Base-by-base conservation (phyloP, 2,113 vertebrate genomes). In the Oxygymnocypris stewartii region DNA sequence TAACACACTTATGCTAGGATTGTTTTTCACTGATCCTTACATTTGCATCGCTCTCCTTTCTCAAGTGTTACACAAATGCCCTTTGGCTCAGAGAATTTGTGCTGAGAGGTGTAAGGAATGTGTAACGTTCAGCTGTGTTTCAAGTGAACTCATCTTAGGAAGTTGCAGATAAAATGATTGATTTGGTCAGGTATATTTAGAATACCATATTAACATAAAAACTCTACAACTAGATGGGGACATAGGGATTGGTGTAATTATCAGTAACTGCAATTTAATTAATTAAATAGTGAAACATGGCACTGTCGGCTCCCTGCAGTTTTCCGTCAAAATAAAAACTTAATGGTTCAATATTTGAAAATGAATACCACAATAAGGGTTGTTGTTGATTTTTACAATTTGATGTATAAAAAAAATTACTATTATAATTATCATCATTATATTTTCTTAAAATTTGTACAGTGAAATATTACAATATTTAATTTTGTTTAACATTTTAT, bases 31-130 rank as follows among this genome's bases (percentile, higher is more conserved):
- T 1, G 6, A 37, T 31, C 9, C 10, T 57, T 23, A 61, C 14
- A 16, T 63, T 61, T 79, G 54, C 78, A 79, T 79, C 35, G 3
- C 78, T 42, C 5, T 79, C 18, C 31, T 79, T 61, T 79, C 35
- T 79, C 78, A 61, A 81, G 78, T 80, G 23, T 18, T 44, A 25
- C 23, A 25, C 12, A 16, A 61, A 20, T 40, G 35, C 78, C 54
- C 20, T 79, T 79, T 0, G 9, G 4, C 18, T 57, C 20, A 7
- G 28, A 59, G 51, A 18, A 37, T 40, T 25, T 42, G 37, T 65
- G 35, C 59, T 65, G 37, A 44, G n/a, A 44, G n/a, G 37, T 37
- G 25, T 18, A 44, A 65, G 13, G 14, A 31, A 63, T 42, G 37
- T 63, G 23, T 40, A 79, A 59, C 31, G 3, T 40, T 35, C 31